Conservation (phyloP, 1,140 invertebrate species). For the Aphis craccivora region DNA sequence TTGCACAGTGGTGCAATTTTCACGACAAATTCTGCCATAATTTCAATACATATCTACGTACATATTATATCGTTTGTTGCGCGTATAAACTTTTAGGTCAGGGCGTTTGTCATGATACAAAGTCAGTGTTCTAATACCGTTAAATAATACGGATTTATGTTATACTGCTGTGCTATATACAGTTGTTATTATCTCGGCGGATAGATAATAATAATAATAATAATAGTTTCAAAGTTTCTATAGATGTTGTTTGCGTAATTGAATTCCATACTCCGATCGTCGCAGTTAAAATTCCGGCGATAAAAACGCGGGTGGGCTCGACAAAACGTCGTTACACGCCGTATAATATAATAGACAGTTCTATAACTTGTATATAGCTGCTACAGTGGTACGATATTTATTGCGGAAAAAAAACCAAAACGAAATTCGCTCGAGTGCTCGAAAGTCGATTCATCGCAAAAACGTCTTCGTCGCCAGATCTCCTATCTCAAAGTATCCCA, state of each 20-base stretch:
- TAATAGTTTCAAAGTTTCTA: constrained; percentile 31
- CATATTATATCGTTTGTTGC: neutral
- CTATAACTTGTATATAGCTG: constrained; percentile 7
- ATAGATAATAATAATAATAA: constrained; percentile 42
- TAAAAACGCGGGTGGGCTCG: constrained; percentile 35
- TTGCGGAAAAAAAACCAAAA: neutral
- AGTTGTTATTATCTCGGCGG: constrained; percentile 25
- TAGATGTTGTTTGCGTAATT: constrained; percentile 26
- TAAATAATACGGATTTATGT: constrained; percentile 38
- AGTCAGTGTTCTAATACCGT: constrained; percentile 10
- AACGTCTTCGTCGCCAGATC: neutral
- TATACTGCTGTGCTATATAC: neutral
- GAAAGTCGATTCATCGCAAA: neutral
- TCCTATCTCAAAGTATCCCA: neutral
- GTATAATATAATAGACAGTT: constrained; percentile 8
- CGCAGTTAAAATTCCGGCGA: neutral
- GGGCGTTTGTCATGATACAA: constrained; percentile 26
- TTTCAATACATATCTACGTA: neutral
- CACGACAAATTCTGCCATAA: neutral
- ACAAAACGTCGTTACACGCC: constrained; percentile 33
- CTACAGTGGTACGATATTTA: neutral
- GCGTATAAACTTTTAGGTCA: constrained; percentile 22
- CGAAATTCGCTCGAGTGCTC: neutral
- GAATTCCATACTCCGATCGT: constrained; percentile 20
- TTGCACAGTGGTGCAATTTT: neutral